Conservation (phyloP, 2,888 invertebrate species). For the Lumbricus terrestris region DNA sequence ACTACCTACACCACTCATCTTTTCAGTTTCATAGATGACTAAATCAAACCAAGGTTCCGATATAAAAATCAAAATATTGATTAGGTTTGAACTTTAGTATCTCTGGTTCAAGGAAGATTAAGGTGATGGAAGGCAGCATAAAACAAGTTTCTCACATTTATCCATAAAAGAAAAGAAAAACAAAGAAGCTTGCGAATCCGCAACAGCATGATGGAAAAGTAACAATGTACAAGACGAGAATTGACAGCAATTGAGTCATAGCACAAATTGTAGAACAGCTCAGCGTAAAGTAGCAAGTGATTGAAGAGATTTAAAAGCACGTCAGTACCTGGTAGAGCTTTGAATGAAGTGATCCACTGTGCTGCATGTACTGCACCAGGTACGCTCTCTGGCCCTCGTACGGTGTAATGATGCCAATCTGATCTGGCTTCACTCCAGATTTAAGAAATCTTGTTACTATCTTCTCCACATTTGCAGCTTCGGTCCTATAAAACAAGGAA, state of each 20-base stretch:
- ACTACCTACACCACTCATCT: no score
- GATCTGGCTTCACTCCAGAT: conserved; percentile 92
- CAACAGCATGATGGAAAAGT: background rate
- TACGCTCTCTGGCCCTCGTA: conserved; percentile 98
- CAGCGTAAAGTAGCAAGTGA: background rate
- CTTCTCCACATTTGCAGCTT: conserved; percentile 97
- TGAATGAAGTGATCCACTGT: conserved; percentile 92
- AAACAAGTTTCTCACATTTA: no score
- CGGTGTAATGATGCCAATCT: conserved; percentile 94
- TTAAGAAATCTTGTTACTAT: conserved; percentile 91
- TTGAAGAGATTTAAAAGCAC: no score
- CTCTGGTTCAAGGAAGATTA: no score
- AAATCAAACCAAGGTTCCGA: no score
- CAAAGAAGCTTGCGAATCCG: background rate
- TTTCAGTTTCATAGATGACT: no score
- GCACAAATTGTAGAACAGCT: background rate
- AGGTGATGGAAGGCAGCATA: no score
- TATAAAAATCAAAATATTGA: no score
- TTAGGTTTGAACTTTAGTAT: no score
- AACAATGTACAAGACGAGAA: background rate
- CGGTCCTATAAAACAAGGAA: conserved; percentile 70
- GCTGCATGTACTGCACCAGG: conserved; percentile 95
- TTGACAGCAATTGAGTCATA: background rate
- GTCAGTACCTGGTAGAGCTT: conserved; percentile 76
- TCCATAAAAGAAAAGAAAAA: no score